Base-by-base conservation (phyloP, 2,113 vertebrate genomes). In the Dicentrarchus labrax region DNA sequence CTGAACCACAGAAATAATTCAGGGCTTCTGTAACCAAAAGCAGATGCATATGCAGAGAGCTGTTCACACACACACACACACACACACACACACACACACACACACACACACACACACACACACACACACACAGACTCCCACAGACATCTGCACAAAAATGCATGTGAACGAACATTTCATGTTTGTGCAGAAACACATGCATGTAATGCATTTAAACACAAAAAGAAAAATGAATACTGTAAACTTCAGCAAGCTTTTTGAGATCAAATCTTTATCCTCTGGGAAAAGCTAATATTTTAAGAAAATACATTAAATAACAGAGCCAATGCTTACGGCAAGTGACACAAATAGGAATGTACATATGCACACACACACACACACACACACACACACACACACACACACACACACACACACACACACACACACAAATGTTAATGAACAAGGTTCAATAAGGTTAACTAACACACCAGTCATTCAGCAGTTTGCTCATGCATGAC, bases 11-110 rank as follows among this genome's bases (percentile, higher is more conserved):
- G 50, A 83, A 87, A 86, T 75, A 72, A 74, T 78, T 82, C n/a
- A 75, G 4, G 69, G 57, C 84, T 89, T 72, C 73, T 80, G 80
- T 89, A 93, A 94, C 54, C 59, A 51, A 86, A 91, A 89, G 82
- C 92, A 93, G 89, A 92, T 87, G 89, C 60, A 78, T 76, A 16
- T 78, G 48, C 47, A 57, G 47, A 78, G 66, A 76, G 48, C 67
- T 70, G 57, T 74, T 80, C 75, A n/a, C 80, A 43, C 70, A 82
- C 73, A 78, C 50, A 81, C 59, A 70, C 68, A 72, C 69, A 45
- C 72, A 78, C 50, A 81, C 59, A 70, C 68, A 72, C 69, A 45
- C 71, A 57, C 54, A 43, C 54, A 57, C 43, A 65, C 36, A 80
- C 1, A 0, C 19, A 53, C 45, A 56, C 72, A 72, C 48, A 66